Percentiles rank a stretch among this genome's conserved stretches.
These are phyloP conservation scores for Borostomias antarcticus DNA, from an alignment of 2,797 vertebrate species.

Conservation along the genomic window DNA sequence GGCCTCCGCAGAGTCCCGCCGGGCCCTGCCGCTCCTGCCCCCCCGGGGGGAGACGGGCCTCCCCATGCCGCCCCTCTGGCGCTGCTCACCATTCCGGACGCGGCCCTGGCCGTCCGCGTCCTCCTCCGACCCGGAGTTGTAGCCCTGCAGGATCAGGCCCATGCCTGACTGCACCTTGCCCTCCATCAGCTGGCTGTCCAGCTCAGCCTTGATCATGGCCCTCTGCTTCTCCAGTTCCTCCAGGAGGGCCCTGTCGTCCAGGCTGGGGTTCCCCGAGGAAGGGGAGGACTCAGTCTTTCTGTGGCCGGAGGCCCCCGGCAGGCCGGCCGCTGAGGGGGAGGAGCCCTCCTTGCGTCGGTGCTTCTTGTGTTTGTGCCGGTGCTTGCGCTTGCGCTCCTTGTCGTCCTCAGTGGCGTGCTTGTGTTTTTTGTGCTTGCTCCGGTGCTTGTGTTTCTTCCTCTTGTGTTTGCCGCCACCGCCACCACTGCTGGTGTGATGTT, in stretches of 20 bases:
- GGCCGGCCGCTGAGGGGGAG: conserved; percentile 53
- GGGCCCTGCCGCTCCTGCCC: conserved; percentile 78
- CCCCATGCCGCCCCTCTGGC: conserved; percentile 74
- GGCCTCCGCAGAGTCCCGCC: conserved; percentile 83
- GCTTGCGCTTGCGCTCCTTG: conserved; percentile 94
- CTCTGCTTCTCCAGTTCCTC: conserved; percentile 98
- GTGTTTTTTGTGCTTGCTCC: conserved; percentile 98
- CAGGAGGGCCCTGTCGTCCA: conserved; percentile 91
- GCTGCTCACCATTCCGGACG: conserved; percentile 86
- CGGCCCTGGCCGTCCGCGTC: conserved; percentile 91
- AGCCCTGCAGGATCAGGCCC: conserved; percentile 97
- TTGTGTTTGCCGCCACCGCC: conserved; percentile 83
- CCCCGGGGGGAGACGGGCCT: conserved; percentile 75
- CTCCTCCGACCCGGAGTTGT: conserved; percentile 97
- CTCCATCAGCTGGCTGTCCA: conserved; percentile 97
- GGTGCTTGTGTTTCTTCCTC: conserved; percentile 99
- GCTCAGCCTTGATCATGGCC: conserved; percentile 97
- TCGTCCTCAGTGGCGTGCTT: conserved; percentile 94
- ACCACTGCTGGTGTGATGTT: conserved; percentile 71
- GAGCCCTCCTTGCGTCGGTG: conserved; percentile 93
- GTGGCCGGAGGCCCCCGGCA: conserved; percentile 54
- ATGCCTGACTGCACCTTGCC: conserved; percentile 92
- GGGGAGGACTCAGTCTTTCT: conserved; percentile 68
- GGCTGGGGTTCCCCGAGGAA: conserved; percentile 80
- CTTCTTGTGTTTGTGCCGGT: conserved; percentile 97